These are phyloP conservation scores for Chalcis sispes DNA, from an alignment of 2,888 invertebrate species.

Conservation along the genomic window DNA sequence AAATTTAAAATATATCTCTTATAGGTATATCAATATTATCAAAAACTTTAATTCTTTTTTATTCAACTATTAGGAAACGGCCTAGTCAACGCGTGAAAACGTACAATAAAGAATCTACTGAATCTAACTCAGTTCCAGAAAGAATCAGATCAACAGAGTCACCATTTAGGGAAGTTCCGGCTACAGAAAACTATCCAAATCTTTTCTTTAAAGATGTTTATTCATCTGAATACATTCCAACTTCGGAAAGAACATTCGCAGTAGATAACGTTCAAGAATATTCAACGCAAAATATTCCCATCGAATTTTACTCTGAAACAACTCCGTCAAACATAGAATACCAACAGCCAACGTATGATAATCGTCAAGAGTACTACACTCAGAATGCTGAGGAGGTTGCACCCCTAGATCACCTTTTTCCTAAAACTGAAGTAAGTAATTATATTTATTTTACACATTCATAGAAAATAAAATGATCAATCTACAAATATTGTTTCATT, in stretches of 20 bases:
- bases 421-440: constrained; percentile 66
- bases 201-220: constrained; percentile 54
- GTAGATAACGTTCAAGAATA: constrained; percentile 36
- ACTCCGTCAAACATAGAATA: constrained; percentile 59
- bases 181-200: constrained; percentile 55
- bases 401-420: constrained; percentile 67
- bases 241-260: constrained; percentile 33
- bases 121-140: constrained; percentile 46
- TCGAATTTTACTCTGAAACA: constrained; percentile 57
- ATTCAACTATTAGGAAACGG: constrained; percentile 41
- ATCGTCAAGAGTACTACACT: constrained; percentile 49
- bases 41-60: constrained; percentile 7
- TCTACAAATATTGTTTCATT: neutral
- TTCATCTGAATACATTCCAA: constrained; percentile 39
- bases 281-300: constrained; percentile 55
- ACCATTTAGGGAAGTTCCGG: constrained; percentile 55
- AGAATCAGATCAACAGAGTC: constrained; percentile 55
- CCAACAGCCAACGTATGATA: constrained; percentile 58
- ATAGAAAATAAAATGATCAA: no score
- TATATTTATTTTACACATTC: no score
- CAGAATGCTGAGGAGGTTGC: constrained; percentile 57
- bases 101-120: constrained; percentile 49
- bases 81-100: constrained; percentile 45
- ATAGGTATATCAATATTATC: neutral
- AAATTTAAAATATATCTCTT: neutral